phyloP scores from a whole-genome alignment of 2,797 vertebrate genomes.

The Acomys russatus region DNA sequence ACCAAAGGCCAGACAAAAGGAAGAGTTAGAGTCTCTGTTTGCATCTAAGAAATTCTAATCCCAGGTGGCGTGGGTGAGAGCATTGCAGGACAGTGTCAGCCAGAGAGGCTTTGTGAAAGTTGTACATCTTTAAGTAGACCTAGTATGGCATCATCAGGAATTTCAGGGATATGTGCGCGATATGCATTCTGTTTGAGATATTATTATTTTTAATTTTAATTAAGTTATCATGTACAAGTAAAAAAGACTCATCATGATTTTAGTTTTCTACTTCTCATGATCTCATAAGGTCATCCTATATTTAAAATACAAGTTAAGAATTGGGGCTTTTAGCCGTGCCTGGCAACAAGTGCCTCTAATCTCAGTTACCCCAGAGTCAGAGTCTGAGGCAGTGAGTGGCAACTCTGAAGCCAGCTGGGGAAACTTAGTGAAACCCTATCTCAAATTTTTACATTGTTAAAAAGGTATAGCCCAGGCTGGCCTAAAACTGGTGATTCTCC shows the following conservation, averaged over 20 bases:
- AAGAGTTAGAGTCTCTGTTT: slow-evolving; percentile 37
- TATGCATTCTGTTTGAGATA: background rate
- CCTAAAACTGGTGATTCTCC: background rate
- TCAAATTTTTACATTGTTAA: background rate
- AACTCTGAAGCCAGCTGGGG: background rate
- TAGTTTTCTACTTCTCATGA: background rate
- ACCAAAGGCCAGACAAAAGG: background rate
- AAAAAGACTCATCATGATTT: background rate
- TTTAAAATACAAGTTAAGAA: slow-evolving; percentile 37
- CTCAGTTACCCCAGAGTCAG: background rate
- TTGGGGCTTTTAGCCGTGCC: background rate
- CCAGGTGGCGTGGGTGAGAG: background rate
- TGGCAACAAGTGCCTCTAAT: background rate
- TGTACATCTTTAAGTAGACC: background rate
- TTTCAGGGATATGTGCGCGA: background rate
- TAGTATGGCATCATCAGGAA: background rate
- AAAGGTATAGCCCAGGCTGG: background rate
- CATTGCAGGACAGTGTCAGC: background rate
- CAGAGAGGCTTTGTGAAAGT: background rate
- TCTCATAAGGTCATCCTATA: slow-evolving; percentile 23
- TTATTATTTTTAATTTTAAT: background rate
- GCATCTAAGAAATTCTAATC: slow-evolving; percentile 32
- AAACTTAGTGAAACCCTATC: background rate
- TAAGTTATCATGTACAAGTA: background rate
- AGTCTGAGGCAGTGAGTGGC: background rate